These are phyloP conservation scores for Tetranychus piercei DNA, from an alignment of 2,888 invertebrate species.

Conservation along the genomic window DNA sequence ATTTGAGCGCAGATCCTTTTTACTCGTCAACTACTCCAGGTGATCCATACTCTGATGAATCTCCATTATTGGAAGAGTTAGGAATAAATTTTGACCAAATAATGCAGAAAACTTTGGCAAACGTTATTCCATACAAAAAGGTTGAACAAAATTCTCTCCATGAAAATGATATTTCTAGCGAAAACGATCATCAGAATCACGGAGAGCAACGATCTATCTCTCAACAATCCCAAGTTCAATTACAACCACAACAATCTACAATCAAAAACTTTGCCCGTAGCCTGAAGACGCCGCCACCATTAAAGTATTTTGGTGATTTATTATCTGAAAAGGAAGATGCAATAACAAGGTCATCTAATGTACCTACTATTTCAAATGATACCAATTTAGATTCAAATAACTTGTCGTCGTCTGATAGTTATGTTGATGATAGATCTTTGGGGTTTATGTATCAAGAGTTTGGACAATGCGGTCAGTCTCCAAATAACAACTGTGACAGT, in stretches of 20 bases:
- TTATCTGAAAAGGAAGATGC: not conserved
- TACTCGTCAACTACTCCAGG: not conserved
- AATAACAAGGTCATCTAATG: not conserved
- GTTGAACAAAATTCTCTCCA: constrained; percentile 54
- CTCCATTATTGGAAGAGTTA: constrained; percentile 69
- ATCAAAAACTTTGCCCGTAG: not conserved
- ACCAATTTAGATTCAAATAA: not conserved
- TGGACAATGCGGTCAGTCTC: not conserved
- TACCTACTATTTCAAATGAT: not conserved
- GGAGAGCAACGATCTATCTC: too few relatives aligned
- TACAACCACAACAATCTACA: not conserved
- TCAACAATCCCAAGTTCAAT: not conserved
- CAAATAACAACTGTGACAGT: not conserved
- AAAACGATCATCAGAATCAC: too few relatives aligned
- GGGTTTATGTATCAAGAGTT: not conserved
- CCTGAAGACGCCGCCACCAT: too few relatives aligned
- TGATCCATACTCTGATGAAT: constrained; percentile 44
- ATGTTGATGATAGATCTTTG: not conserved
- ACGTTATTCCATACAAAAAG: constrained; percentile 60
- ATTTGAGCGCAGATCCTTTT: not conserved
- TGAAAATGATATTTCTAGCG: constrained; percentile 73
- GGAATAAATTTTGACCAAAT: constrained; percentile 80
- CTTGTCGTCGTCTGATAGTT: not conserved
- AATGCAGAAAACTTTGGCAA: constrained; percentile 66
- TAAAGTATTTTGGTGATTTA: not conserved